Percentiles rank a stretch among this genome's conserved stretches.
phyloP scores from a whole-genome alignment of 2,113 vertebrate species.

The Sprattus sprattus region DNA sequence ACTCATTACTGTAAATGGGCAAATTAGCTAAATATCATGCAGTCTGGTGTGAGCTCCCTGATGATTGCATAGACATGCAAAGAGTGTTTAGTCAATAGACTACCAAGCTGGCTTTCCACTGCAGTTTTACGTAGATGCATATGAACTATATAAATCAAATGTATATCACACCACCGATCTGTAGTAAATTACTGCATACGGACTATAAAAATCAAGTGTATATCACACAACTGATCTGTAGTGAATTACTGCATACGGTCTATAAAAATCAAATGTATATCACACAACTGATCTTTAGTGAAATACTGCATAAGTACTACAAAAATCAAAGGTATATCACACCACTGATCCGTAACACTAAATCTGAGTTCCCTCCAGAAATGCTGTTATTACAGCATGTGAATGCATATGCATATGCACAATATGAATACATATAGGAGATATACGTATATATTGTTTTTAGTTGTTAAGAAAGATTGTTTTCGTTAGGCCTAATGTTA shows the following conservation, averaged over 20 bases:
- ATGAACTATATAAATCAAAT: background rate
- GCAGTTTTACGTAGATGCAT: background rate
- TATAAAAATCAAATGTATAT: background rate
- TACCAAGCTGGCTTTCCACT: background rate
- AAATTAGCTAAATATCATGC: background rate
- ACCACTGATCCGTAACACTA: background rate
- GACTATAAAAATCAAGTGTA: too few relatives aligned
- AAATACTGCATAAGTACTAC: background rate
- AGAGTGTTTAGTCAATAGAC: slow-evolving; percentile 26
- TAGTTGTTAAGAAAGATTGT: too few relatives aligned
- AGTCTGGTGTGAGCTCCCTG: slow-evolving; percentile 11
- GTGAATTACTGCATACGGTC: background rate
- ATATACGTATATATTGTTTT: background rate
- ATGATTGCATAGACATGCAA: slow-evolving; percentile 4
- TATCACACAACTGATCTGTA: too few relatives aligned
- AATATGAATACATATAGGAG: background rate
- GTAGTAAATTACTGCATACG: too few relatives aligned
- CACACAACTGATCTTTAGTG: too few relatives aligned
- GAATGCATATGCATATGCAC: background rate
- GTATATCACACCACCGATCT: background rate
- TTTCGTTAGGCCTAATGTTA: background rate
- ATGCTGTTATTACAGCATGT: background rate
- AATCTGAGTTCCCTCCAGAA: background rate
- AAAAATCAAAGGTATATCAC: background rate
- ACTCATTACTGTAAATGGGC: slow-evolving; percentile 49